Base-by-base conservation (phyloP, 2,888 invertebrate genomes). In the Chironomus riparius region DNA sequence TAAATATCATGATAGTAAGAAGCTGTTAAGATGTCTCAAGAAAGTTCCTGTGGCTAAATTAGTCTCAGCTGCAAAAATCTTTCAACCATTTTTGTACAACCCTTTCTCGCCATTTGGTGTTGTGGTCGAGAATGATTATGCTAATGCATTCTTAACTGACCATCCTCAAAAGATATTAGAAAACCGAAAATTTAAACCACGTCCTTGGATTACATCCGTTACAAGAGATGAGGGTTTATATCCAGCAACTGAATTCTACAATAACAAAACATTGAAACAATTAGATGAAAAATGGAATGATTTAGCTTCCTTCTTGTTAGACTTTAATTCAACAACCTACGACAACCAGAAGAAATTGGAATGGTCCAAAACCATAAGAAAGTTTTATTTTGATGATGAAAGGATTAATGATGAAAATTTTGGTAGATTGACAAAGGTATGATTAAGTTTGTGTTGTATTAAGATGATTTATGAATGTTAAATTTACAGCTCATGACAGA, bases 91-190 rank as follows among this genome's bases (percentile, higher is more conserved):
- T 84, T 82, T 88, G n/a, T 90, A 90, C 79, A 87, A 88, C 81
- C 88, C 92, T 77, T 91, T 90, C 81, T 87, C 90, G 0, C 89
- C 91, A 0, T 92, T 92, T 81, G 91, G 89, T 0, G 91, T 92
- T 0, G 90, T 91, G 0, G 85, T 89, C 0, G 93, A 94, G 79
- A 82, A 86, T 0, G 80, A 80, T 47, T 81, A 83, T 0, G 78
- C 82, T n/a, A 85, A 88, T 24, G 88, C 91, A 0, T 90, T 93
- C 82, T 83, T 94, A 5, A 86, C 87, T 0, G 86, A 89, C 77
- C 86, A 89, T 77, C 93, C 93, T 0, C 86, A 86, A 78, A 85
- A 86, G 50, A 86, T 90, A 0, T 85, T 92, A 1, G 85, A 82
- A 77, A 84, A 86, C 6, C 90, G 90, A 0, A 83, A 86, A 47